A percentile compares a stretch with the other conserved stretches of the same genome.
phyloP scores from a whole-genome alignment of 2,113 vertebrate species.

The Melanocharis versteri region DNA sequence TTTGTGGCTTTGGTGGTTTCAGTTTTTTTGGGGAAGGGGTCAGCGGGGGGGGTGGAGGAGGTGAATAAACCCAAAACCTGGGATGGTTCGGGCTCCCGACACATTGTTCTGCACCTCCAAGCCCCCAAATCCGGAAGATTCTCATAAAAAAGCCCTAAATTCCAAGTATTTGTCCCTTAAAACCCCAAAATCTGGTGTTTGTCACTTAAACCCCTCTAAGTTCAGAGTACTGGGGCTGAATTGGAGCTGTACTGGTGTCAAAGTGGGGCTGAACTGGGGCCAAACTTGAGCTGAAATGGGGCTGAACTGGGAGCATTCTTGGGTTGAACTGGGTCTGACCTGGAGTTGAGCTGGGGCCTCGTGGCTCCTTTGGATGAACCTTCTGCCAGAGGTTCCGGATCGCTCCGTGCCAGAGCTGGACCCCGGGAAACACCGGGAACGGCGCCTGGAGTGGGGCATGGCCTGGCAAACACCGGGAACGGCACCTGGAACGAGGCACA shows the following conservation, averaged over 20 bases:
- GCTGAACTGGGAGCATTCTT: fast-evolving
- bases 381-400: fast-evolving
- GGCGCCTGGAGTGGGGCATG: fast-evolving
- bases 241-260: not conserved
- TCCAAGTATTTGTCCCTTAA: not conserved
- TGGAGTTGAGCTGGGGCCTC: no score
- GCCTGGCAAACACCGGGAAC: fast-evolving
- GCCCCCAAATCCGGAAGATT: not conserved
- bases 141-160: not conserved
- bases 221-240: not conserved
- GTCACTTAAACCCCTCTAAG: no score
- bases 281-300: fast-evolving
- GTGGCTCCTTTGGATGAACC: not conserved
- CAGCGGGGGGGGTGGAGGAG: fast-evolving
- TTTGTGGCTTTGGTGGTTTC: not conserved
- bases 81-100: fast-evolving
- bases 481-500: fast-evolving
- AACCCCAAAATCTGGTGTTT: not conserved
- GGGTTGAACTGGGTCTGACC: fast-evolving
- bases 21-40: not conserved
- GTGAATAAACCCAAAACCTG: not conserved
- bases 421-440: not conserved
- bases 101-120: fast-evolving
- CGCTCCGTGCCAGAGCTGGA: fast-evolving
- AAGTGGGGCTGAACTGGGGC: not conserved